Evolutionary conservation across 2,797 vertebrate genomes (phyloP).

Genomic region (Gephyroberyx darwinii): DNA sequence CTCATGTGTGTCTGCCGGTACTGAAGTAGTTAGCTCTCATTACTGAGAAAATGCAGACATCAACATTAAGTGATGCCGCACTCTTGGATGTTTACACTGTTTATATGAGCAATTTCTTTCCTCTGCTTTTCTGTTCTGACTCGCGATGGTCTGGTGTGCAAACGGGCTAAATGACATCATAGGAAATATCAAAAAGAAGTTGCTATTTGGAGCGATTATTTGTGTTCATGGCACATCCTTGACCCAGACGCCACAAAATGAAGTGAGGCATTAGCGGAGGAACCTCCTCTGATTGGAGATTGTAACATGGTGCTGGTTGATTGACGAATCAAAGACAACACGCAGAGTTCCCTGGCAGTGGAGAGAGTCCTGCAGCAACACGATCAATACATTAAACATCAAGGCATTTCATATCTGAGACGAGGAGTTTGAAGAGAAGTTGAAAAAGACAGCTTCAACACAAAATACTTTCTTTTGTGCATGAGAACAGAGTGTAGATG

Average conservation of each 20-base stretch:
- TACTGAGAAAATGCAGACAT: constrained; percentile 6
- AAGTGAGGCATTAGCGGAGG: constrained; percentile 2
- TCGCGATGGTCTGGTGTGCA: neutral
- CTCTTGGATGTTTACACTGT: constrained; percentile 13
- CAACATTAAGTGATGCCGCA: neutral
- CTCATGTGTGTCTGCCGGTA: neutral
- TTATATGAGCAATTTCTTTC: neutral
- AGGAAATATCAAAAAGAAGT: neutral
- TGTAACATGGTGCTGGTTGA: neutral
- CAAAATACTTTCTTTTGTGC: neutral
- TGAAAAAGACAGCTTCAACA: constrained; percentile 20
- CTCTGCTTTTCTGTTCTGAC: constrained; percentile 8
- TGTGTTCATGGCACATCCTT: constrained; percentile 11
- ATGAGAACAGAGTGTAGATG: neutral
- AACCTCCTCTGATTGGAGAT: constrained; percentile 18
- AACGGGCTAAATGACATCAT: constrained; percentile 3
- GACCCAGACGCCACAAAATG: constrained; percentile 8
- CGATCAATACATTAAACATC: constrained; percentile 34
- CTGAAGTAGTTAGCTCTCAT: constrained; percentile 11
- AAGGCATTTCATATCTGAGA: constrained; percentile 24
- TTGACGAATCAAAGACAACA: constrained; percentile 30
- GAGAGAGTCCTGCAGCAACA: constrained; percentile 24
- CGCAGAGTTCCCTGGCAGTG: neutral
- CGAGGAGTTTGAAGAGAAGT: constrained; percentile 20
- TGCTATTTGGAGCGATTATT: constrained; percentile 6